phyloP scores from a whole-genome alignment of 2,113 vertebrate genomes.

The Tragelaphus scriptus region DNA sequence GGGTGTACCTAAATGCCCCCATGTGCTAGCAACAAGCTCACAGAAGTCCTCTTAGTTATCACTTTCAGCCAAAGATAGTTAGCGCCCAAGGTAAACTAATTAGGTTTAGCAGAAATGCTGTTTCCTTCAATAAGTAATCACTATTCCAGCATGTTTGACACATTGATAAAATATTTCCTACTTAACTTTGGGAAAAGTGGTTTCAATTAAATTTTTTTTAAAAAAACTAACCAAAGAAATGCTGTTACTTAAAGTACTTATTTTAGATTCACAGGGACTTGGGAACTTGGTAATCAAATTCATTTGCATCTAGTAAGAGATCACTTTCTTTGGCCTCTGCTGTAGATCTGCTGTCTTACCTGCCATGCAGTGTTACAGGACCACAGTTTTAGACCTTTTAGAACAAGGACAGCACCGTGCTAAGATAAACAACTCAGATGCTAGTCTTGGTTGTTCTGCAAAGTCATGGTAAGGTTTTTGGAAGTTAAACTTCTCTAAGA shows the following conservation, averaged over 20 bases:
- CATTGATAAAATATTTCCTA: background rate
- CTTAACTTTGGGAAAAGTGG: background rate
- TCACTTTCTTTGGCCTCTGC: background rate
- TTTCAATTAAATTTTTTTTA: background rate
- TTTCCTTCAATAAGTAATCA: background rate
- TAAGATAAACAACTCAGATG: background rate
- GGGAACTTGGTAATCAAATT: background rate
- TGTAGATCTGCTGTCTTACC: background rate
- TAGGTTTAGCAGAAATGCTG: background rate
- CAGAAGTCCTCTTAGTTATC: background rate
- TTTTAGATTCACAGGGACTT: background rate
- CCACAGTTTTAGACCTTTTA: background rate
- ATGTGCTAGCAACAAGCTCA: background rate
- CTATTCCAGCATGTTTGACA: background rate
- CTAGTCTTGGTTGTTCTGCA: background rate
- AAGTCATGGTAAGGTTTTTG: background rate
- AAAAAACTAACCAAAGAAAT: background rate
- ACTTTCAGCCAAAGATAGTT: background rate
- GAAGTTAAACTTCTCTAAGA: background rate
- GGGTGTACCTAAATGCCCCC: background rate
- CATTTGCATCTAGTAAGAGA: background rate
- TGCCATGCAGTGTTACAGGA: accelerated
- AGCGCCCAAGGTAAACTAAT: background rate
- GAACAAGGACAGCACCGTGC: background rate
- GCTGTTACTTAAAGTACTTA: background rate